A percentile compares a stretch with the other conserved stretches of the same genome.
Evolutionary conservation across 2,797 vertebrate genomes (phyloP).

Genomic region (Syncerus caffer): DNA sequence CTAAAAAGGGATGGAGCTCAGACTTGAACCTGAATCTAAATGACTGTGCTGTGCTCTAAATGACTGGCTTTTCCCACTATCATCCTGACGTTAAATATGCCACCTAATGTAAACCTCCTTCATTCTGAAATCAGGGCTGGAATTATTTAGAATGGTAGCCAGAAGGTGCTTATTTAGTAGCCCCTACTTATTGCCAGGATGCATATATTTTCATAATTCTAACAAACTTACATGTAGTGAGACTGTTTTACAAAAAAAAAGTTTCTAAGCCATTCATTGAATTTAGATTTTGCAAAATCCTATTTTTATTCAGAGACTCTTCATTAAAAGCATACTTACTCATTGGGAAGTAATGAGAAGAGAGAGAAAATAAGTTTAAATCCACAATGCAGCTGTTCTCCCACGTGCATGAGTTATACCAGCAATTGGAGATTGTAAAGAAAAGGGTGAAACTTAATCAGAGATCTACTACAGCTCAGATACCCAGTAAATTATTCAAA

Average conservation of each 20-base stretch:
- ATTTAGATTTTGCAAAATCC: slow-evolving; percentile 37
- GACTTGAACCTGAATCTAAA: neutral
- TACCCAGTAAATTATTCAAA: neutral
- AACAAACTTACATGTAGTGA: neutral
- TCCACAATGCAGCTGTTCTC: slow-evolving; percentile 39
- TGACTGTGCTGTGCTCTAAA: neutral
- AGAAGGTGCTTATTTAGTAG: neutral
- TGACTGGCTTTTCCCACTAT: accelerated
- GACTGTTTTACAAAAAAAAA: neutral
- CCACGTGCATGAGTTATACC: neutral
- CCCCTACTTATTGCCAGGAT: neutral
- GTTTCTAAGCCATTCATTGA: slow-evolving; percentile 40
- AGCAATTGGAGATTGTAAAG: neutral
- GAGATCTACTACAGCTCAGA: neutral
- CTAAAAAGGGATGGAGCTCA: neutral
- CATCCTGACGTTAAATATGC: neutral
- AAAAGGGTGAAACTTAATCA: neutral
- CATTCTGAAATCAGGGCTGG: neutral
- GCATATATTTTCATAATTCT: neutral
- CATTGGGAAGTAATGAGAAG: slow-evolving; percentile 44
- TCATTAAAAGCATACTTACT: slow-evolving; percentile 52
- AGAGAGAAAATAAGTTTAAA: slow-evolving; percentile 38
- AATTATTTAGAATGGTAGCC: neutral
- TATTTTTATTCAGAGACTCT: slow-evolving; percentile 43
- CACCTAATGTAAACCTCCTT: neutral